Percentiles rank a stretch among this genome's conserved stretches.
Evolutionary conservation across 2,888 invertebrate genomes (phyloP).

Genomic region (Brachypterus glaber): DNA sequence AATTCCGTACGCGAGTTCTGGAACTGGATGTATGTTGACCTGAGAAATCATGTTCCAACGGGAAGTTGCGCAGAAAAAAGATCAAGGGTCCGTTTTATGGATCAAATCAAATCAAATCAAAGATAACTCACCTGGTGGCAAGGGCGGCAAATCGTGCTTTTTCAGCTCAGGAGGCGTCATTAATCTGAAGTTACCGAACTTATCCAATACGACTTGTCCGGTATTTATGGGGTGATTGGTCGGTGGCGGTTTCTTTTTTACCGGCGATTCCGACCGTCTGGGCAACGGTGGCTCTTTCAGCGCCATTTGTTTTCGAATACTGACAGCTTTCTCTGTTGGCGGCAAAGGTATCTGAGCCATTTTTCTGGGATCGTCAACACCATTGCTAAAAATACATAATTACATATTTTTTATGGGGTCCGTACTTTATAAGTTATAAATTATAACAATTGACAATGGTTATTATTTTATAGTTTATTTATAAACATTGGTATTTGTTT

Average conservation of each 20-base stretch:
- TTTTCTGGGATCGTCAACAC: too few relatives aligned
- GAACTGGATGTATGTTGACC: too few relatives aligned
- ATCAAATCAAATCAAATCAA: conserved; percentile 3
- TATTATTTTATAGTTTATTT: too few relatives aligned
- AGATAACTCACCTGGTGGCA: conserved; percentile 41
- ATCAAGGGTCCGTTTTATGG: too few relatives aligned
- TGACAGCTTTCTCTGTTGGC: conserved; percentile 49
- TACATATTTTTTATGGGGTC: too few relatives aligned
- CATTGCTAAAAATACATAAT: too few relatives aligned
- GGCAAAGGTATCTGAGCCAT: too few relatives aligned
- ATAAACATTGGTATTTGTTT: too few relatives aligned
- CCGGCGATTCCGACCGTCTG: conserved; percentile 20
- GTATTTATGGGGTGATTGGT: conserved; percentile 36
- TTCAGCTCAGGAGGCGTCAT: conserved; percentile 42
- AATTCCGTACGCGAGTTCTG: conserved; percentile 3
- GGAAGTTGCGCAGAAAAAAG: too few relatives aligned
- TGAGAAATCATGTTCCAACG: conserved; percentile 6
- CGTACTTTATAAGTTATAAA: too few relatives aligned
- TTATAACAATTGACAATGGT: too few relatives aligned
- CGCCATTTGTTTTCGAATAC: conserved; percentile 53
- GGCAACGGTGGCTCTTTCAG: conserved; percentile 51
- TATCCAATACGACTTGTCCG: conserved; percentile 59
- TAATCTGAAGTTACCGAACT: conserved; percentile 62
- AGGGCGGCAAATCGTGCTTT: conserved; percentile 37
- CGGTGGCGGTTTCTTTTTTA: conserved; percentile 20